A percentile compares a stretch with the other conserved stretches of the same genome.
Conservation (phyloP, 2,888 invertebrate species). For the Epistrophella euchroma region DNA sequence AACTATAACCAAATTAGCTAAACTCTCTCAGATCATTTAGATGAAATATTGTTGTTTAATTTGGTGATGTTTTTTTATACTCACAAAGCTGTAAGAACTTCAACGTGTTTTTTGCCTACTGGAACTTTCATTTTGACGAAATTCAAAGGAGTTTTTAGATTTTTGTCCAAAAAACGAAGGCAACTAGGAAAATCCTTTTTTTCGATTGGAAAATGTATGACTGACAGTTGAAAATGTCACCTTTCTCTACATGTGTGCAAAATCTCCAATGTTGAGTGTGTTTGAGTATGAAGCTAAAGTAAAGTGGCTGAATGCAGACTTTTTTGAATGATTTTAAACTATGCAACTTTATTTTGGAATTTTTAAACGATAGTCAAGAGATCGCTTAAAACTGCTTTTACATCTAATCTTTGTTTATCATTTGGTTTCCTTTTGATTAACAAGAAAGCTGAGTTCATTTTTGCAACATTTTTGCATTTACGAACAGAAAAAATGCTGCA, state of each 20-base stretch:
- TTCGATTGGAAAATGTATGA: slow-evolving; percentile 16
- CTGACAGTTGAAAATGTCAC: slow-evolving; percentile 44
- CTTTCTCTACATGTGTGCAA: slow-evolving; percentile 29
- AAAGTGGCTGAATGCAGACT: not conserved
- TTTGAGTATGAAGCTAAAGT: not conserved
- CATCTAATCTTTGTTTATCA: too few species aligned
- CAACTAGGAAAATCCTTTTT: slow-evolving; percentile 3
- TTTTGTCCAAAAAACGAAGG: slow-evolving; percentile 8
- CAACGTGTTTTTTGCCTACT: slow-evolving; percentile 87
- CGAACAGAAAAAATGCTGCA: too few species aligned
- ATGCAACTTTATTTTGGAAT: too few species aligned
- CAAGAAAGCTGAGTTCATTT: too few species aligned
- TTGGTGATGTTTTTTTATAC: slow-evolving; percentile 75
- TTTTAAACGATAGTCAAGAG: too few species aligned
- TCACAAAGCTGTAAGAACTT: slow-evolving; percentile 85
- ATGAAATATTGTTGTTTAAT: not conserved
- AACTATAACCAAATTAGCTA: slow-evolving; percentile 23
- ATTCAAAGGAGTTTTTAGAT: slow-evolving; percentile 7
- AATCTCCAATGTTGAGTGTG: slow-evolving; percentile 1
- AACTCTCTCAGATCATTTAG: slow-evolving; percentile 75
- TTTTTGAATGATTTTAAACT: too few species aligned
- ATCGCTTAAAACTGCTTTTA: too few species aligned
- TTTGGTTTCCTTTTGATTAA: too few species aligned
- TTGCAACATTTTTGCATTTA: too few species aligned
- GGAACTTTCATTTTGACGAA: slow-evolving; percentile 80